Evolutionary conservation across 2,888 invertebrate species (phyloP).

Genomic region (Amiota minor): DNA sequence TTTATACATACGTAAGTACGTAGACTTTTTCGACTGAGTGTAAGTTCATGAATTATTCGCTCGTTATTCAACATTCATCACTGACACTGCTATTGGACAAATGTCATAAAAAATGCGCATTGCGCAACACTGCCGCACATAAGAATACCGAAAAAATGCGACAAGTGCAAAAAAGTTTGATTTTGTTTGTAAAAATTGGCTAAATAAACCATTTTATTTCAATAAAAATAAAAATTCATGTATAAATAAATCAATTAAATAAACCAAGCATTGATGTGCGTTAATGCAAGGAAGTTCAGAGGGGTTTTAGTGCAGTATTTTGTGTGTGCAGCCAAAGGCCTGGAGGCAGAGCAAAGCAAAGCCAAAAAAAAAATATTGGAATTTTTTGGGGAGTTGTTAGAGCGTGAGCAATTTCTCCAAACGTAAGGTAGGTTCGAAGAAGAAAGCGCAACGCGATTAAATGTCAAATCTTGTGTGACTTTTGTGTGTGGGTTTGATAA

Average conservation of each 20-base stretch:
- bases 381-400: conserved; percentile 28
- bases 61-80: no score
- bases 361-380: conserved; percentile 24
- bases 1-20: no score
- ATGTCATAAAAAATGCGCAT: neutral
- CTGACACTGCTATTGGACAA: no score
- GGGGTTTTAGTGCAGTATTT: conserved; percentile 9
- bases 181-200: conserved; percentile 26
- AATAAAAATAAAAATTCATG: neutral
- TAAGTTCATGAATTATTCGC: no score
- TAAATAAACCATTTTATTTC: neutral
- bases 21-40: no score
- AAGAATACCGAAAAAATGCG: conserved; percentile 34
- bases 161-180: conserved; percentile 34
- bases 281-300: neutral
- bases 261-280: conserved; percentile 6
- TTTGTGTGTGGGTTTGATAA: neutral
- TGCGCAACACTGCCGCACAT: conserved; percentile 15
- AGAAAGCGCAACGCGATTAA: neutral
- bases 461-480: conserved; percentile 2
- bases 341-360: neutral
- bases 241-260: neutral
- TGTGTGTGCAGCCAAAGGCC: conserved; percentile 10
- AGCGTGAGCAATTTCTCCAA: conserved; percentile 24
- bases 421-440: conserved; percentile 24